Conservation (phyloP, 2,113 vertebrate species). For the Paraplagusia blochii region DNA sequence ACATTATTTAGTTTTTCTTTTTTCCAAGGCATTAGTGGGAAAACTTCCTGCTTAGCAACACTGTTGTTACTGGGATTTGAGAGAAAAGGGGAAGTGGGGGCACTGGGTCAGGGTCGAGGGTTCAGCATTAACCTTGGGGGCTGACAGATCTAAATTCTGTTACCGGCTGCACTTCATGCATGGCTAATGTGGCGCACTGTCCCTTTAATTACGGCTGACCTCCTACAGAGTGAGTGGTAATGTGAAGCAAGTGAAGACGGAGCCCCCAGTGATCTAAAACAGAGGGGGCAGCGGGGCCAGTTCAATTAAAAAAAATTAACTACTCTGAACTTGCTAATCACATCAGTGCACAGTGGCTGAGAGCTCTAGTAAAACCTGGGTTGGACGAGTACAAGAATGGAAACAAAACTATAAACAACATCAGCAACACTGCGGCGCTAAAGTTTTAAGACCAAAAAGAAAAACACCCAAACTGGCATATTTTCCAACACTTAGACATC, state of each 20-base stretch:
- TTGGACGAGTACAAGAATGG: constrained; percentile 43
- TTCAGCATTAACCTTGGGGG: constrained; percentile 58
- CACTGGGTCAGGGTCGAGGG: constrained; percentile 59
- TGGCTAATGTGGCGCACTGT: constrained; percentile 56
- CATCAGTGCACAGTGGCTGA: constrained; percentile 1
- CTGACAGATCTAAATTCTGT: constrained; percentile 47
- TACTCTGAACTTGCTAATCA: constrained; percentile 33
- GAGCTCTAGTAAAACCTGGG: constrained; percentile 24
- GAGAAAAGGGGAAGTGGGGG: constrained; percentile 27
- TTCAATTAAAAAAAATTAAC: constrained; percentile 23
- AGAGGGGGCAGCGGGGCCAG: constrained; percentile 7
- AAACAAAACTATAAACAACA: constrained; percentile 43
- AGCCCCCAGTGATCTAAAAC: constrained; percentile 34
- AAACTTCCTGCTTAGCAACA: constrained; percentile 5
- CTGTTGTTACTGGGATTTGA: constrained; percentile 17
- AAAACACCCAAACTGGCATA: constrained; percentile 37
- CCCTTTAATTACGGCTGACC: constrained; percentile 56
- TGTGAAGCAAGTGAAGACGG: no score
- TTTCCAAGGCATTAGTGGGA: constrained; percentile 13
- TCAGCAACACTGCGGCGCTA: constrained; percentile 22
- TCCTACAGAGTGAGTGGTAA: constrained; percentile 31
- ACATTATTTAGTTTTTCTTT: constrained; percentile 20
- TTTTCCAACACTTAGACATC: constrained; percentile 34
- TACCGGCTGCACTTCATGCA: constrained; percentile 48
- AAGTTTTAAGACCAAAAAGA: constrained; percentile 36